phyloP scores from a whole-genome alignment of 2,797 vertebrate genomes.

The Lepilemur ruficaudatus region DNA sequence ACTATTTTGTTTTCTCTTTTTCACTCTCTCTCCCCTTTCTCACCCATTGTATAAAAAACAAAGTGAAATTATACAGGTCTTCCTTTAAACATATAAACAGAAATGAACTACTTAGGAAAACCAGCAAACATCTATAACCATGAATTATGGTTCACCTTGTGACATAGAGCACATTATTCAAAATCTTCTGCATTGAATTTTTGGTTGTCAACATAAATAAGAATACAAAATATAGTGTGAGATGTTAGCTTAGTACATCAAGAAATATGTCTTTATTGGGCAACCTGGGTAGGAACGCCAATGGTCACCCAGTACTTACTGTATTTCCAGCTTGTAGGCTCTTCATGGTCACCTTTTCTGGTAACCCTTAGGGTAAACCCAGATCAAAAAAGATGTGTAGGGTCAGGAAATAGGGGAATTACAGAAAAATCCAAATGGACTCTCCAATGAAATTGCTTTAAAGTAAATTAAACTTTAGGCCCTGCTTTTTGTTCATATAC shows the following conservation, averaged over 20 bases:
- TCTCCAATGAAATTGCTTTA: slow-evolving; percentile 25
- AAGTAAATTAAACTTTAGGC: not conserved
- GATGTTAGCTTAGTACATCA: slow-evolving; percentile 75
- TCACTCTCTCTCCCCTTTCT: slow-evolving; percentile 48
- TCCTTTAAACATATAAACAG: slow-evolving; percentile 32
- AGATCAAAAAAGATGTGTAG: slow-evolving; percentile 34
- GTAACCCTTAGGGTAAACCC: slow-evolving; percentile 20
- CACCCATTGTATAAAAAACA: slow-evolving; percentile 41
- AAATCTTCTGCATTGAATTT: slow-evolving; percentile 70
- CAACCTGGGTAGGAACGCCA: slow-evolving; percentile 67
- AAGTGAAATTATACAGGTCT: slow-evolving; percentile 64
- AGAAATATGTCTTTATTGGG: slow-evolving; percentile 69
- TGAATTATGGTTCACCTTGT: slow-evolving; percentile 44
- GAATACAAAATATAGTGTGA: slow-evolving; percentile 41
- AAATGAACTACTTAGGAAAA: slow-evolving; percentile 20
- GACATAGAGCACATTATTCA: slow-evolving; percentile 53
- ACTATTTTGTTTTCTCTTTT: slow-evolving; percentile 60
- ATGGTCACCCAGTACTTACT: slow-evolving; percentile 59
- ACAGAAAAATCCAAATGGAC: slow-evolving; percentile 27
- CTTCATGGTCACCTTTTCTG: slow-evolving; percentile 34
- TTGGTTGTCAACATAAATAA: slow-evolving; percentile 73
- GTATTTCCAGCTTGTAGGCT: slow-evolving; percentile 30
- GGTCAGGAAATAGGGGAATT: not conserved
- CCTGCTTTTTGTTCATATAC: not conserved
- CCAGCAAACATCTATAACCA: not conserved